Evolutionary conservation across 2,888 invertebrate genomes (phyloP).

Genomic region (Dryocosmus kuriphilus): DNA sequence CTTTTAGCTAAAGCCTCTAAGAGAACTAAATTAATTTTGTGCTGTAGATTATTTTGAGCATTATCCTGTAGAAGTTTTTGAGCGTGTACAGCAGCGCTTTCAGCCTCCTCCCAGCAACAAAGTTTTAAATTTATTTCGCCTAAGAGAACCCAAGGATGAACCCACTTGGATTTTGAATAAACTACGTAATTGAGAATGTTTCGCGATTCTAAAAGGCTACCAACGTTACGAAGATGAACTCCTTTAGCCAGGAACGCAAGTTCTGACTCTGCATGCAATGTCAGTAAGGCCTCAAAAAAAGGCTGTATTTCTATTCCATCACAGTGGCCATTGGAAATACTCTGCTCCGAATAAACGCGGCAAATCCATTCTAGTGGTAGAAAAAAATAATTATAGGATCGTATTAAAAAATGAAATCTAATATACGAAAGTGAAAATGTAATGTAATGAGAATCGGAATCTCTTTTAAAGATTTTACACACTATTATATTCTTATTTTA

Average conservation of each 20-base stretch:
- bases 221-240: slow-evolving; percentile 79
- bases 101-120: slow-evolving; percentile 79
- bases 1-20: slow-evolving; percentile 77
- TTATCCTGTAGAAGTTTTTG: slow-evolving; percentile 71
- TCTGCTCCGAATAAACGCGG: slow-evolving; percentile 79
- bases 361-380: slow-evolving; percentile 81
- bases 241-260: slow-evolving; percentile 82
- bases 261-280: slow-evolving; percentile 81
- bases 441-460: neutral
- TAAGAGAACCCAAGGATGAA: slow-evolving; percentile 79
- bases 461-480: neutral
- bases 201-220: slow-evolving; percentile 80
- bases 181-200: slow-evolving; percentile 78
- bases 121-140: slow-evolving; percentile 78
- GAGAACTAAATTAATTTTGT: slow-evolving; percentile 69
- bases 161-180: slow-evolving; percentile 75
- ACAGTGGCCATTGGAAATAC: slow-evolving; percentile 59
- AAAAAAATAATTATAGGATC: neutral
- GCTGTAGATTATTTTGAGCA: slow-evolving; percentile 65
- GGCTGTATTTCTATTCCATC: slow-evolving; percentile 77
- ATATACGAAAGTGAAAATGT: neutral
- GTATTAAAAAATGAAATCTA: neutral
- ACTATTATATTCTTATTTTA: neutral
- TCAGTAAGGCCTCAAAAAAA: slow-evolving; percentile 79
- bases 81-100: slow-evolving; percentile 74